These are phyloP conservation scores for Drosophila picticornis DNA, from an alignment of 2,888 invertebrate genomes.

Conservation along the genomic window DNA sequence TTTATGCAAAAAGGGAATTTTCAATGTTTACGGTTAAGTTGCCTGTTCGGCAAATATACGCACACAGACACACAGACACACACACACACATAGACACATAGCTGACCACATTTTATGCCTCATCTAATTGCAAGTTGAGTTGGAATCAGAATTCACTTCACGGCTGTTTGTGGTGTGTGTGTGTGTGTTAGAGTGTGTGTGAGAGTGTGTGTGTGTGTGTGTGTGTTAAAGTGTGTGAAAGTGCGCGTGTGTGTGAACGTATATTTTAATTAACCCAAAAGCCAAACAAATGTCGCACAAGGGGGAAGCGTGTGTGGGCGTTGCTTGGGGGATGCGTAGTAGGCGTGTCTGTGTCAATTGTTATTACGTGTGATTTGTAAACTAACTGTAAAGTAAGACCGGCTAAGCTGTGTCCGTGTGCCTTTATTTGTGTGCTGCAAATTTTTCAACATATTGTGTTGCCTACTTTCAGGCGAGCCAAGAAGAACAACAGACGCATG, in stretches of 20 bases:
- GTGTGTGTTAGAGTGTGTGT: slow-evolving; percentile 8
- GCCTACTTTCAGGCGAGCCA: slow-evolving; percentile 69
- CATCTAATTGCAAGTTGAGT: slow-evolving; percentile 63
- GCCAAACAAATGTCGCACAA: slow-evolving; percentile 68
- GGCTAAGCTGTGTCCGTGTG: slow-evolving; percentile 2
- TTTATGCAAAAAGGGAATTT: slow-evolving; percentile 65
- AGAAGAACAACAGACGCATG: slow-evolving; percentile 21
- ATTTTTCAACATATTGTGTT: slow-evolving; percentile 64
- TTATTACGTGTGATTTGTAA: slow-evolving; percentile 80
- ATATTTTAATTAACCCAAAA: slow-evolving; percentile 78
- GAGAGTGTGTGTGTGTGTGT: slow-evolving; percentile 9
- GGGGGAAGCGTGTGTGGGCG: slow-evolving; percentile 25
- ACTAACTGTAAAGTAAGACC: slow-evolving; percentile 58
- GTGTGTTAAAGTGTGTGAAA: slow-evolving; percentile 7
- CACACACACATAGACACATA: slow-evolving; percentile 10
- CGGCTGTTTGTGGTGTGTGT: slow-evolving; percentile 9
- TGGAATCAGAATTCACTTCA: slow-evolving; percentile 58
- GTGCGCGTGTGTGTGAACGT: slow-evolving; percentile 21
- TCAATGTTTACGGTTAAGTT: slow-evolving; percentile 60
- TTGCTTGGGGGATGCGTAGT: neutral
- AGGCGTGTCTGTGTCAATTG: slow-evolving; percentile 70
- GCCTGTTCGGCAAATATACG: slow-evolving; percentile 20
- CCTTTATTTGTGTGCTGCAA: slow-evolving; percentile 28
- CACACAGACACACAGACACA: slow-evolving; percentile 17
- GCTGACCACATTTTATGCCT: slow-evolving; percentile 69